Percentiles rank a stretch among this genome's conserved stretches.
Evolutionary conservation across 2,888 invertebrate genomes (phyloP).

Genomic region (Drosophila suboccidentalis): DNA sequence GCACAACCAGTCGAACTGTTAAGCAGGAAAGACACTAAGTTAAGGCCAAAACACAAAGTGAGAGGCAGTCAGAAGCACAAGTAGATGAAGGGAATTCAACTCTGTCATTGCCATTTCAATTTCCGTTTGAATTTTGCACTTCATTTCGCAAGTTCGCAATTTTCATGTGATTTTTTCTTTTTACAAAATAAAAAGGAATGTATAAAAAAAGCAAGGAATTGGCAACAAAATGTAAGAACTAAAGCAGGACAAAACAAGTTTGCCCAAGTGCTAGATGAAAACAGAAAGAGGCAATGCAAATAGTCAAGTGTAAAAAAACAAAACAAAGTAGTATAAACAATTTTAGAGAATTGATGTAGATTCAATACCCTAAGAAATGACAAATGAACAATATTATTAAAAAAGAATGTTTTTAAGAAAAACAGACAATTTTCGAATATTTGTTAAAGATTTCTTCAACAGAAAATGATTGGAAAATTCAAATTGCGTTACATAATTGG

Average conservation of each 20-base stretch:
- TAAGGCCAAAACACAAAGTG: slow-evolving; percentile 43
- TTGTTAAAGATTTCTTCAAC: neutral
- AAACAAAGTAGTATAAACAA: slow-evolving; percentile 29
- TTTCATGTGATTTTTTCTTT: slow-evolving; percentile 64
- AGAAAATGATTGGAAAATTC: neutral
- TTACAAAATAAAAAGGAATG: neutral
- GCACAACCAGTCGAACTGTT: slow-evolving; percentile 38
- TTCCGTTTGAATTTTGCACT: slow-evolving; percentile 83
- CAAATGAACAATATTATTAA: neutral
- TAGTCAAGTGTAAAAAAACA: slow-evolving; percentile 59
- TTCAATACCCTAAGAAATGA: slow-evolving; percentile 4
- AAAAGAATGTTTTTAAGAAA: no score
- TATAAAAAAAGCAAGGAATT: neutral
- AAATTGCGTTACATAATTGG: neutral
- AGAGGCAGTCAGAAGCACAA: slow-evolving; percentile 5
- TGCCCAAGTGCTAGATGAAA: slow-evolving; percentile 50
- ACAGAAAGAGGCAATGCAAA: slow-evolving; percentile 68
- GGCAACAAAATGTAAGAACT: slow-evolving; percentile 24
- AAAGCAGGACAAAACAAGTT: slow-evolving; percentile 51
- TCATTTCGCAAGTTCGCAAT: slow-evolving; percentile 83
- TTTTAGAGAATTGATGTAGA: no score
- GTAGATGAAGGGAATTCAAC: slow-evolving; percentile 46
- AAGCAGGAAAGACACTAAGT: slow-evolving; percentile 49
- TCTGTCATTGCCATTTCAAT: slow-evolving; percentile 83
- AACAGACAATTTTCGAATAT: neutral